phyloP scores from a whole-genome alignment of 2,888 invertebrate genomes.

The Perithous albicinctus region DNA sequence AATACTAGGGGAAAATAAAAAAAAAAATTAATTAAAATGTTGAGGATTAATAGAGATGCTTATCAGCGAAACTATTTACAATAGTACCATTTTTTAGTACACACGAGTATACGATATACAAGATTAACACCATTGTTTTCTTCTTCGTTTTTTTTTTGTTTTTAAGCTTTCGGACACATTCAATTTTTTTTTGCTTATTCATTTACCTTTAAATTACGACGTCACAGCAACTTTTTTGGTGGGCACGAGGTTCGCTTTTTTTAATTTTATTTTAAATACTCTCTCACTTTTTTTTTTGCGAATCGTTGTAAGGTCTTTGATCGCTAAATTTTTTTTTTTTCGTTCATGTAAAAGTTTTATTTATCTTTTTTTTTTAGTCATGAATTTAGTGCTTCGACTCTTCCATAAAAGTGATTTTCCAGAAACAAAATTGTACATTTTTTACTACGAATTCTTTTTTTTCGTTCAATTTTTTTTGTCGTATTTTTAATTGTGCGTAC shows the following conservation, averaged over 20 bases:
- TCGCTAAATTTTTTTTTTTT: constrained; percentile 15
- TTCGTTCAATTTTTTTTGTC: constrained; percentile 7
- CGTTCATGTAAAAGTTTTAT: constrained; percentile 31
- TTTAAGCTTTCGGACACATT: constrained; percentile 32
- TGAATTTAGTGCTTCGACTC: constrained; percentile 33
- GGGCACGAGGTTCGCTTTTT: constrained; percentile 38
- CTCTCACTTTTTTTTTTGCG: constrained; percentile 11
- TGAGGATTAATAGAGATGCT: constrained; percentile 7
- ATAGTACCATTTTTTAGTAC: constrained; percentile 45
- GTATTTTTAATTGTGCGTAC: constrained; percentile 58
- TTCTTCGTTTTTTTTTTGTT: constrained; percentile 29
- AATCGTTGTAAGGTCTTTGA: constrained; percentile 27
- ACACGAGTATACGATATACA: constrained; percentile 39
- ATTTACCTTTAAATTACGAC: constrained; percentile 41
- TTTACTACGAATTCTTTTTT: background rate
- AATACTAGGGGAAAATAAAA: background rate
- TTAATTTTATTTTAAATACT: constrained; percentile 1
- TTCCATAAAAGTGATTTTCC: constrained; percentile 18
- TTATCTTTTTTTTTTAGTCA: constrained; percentile 17
- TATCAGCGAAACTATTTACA: constrained; percentile 57
- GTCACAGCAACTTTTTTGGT: constrained; percentile 53
- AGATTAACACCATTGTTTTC: constrained; percentile 42
- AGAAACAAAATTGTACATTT: constrained; percentile 3
- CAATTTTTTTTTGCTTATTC: constrained; percentile 27
- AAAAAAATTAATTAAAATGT: background rate